Conservation (phyloP, 2,888 invertebrate species). For the Eupithecia subfuscata region DNA sequence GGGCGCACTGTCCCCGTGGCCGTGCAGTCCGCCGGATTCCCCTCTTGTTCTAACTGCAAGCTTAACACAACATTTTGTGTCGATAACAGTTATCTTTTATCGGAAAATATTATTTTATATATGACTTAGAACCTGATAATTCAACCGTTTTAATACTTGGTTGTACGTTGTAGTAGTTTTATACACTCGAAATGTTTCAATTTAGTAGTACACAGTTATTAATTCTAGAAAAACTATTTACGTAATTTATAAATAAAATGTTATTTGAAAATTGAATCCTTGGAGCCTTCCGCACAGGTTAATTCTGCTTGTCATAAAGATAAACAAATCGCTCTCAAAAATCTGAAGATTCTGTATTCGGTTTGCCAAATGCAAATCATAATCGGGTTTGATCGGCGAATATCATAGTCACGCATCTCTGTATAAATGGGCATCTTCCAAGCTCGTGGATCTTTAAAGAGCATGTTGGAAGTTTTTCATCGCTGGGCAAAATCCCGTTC, state of each 20-base stretch:
- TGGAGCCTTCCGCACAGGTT: background rate
- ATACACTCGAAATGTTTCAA: background rate
- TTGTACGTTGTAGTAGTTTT: background rate
- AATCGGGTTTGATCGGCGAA: background rate
- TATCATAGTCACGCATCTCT: background rate
- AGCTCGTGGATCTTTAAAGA: background rate
- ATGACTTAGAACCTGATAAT: background rate
- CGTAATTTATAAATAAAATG: background rate
- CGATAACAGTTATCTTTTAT: background rate
- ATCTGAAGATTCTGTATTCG: background rate
- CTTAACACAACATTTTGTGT: conserved; percentile 15
- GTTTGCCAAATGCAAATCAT: background rate
- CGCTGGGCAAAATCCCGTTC: background rate
- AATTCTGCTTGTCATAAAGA: background rate
- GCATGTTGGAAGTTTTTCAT: background rate
- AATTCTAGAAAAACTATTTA: background rate
- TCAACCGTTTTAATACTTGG: background rate
- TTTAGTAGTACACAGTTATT: background rate
- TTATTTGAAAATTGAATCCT: background rate
- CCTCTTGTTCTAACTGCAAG: conserved; percentile 41
- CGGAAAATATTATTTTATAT: background rate
- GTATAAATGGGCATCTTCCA: background rate
- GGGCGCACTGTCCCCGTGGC: background rate
- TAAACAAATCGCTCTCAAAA: background rate
- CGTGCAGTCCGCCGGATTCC: background rate